Conservation (phyloP, 2,113 vertebrate genomes). For the Chelonoidis abingdonii region DNA sequence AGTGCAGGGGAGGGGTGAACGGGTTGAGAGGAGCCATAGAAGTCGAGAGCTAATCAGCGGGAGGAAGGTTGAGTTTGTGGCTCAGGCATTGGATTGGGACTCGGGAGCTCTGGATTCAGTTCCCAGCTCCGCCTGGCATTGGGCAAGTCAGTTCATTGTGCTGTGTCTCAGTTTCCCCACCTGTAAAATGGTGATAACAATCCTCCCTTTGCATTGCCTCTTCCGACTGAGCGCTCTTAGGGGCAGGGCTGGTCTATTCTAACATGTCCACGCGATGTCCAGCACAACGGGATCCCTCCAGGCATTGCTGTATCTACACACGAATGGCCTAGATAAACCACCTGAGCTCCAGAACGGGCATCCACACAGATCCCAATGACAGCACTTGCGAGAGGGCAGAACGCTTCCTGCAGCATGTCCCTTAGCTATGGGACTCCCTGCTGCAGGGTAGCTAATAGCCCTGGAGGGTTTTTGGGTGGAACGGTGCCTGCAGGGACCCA, state of each 20-base stretch:
- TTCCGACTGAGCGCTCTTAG: background rate
- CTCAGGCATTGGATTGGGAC: fast-evolving
- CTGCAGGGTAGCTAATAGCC: no score
- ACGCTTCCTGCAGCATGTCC: background rate
- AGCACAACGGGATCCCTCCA: background rate
- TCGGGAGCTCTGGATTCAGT: background rate
- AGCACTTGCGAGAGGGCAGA: background rate
- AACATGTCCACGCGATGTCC: fast-evolving
- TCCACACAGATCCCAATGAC: background rate
- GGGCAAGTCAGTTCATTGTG: background rate
- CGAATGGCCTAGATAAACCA: background rate
- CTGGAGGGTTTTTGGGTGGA: no score
- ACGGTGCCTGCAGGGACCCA: no score
- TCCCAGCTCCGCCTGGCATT: background rate
- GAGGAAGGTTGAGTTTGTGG: background rate
- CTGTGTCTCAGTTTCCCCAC: background rate
- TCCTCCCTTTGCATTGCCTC: background rate
- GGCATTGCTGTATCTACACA: background rate
- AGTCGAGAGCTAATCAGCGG: fast-evolving
- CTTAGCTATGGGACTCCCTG: background rate
- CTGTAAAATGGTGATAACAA: background rate
- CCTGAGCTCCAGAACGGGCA: background rate
- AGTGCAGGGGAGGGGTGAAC: fast-evolving
- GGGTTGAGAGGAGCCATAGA: fast-evolving
- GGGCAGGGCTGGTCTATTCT: background rate